Evolutionary conservation across 1,140 invertebrate genomes (phyloP).

Genomic region (Armadillidium nasatum): DNA sequence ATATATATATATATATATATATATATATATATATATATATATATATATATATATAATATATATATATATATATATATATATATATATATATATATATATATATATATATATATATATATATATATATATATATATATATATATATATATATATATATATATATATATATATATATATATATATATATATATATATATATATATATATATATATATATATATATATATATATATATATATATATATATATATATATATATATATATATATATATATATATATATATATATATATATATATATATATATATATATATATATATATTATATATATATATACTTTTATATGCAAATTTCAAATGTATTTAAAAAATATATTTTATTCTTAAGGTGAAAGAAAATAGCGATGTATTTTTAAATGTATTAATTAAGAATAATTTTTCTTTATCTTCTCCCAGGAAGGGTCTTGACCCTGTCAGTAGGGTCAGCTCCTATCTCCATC

Average conservation of each 20-base stretch:
- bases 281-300: conserved; percentile 27
- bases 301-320: conserved; percentile 27
- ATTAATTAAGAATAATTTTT: no score
- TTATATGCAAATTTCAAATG: neutral
- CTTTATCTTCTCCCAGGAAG: no score
- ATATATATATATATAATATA: neutral
- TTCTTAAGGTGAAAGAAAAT: neutral
- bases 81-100: conserved; percentile 20
- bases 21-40: conserved; percentile 17
- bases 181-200: neutral
- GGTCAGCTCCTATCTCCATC: no score
- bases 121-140: conserved; percentile 20
- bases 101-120: conserved; percentile 20
- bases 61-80: conserved; percentile 12
- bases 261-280: conserved; percentile 24
- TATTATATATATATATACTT: neutral
- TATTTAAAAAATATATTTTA: neutral
- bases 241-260: conserved; percentile 26
- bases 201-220: conserved; percentile 19
- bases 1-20: neutral
- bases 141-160: conserved; percentile 2
- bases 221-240: conserved; percentile 23
- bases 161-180: neutral
- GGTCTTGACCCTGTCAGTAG: no score
- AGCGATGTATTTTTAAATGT: neutral